Percentiles rank a stretch among this genome's conserved stretches.
phyloP scores from a whole-genome alignment of 2,888 invertebrate species.

The Saturnia pavonia region DNA sequence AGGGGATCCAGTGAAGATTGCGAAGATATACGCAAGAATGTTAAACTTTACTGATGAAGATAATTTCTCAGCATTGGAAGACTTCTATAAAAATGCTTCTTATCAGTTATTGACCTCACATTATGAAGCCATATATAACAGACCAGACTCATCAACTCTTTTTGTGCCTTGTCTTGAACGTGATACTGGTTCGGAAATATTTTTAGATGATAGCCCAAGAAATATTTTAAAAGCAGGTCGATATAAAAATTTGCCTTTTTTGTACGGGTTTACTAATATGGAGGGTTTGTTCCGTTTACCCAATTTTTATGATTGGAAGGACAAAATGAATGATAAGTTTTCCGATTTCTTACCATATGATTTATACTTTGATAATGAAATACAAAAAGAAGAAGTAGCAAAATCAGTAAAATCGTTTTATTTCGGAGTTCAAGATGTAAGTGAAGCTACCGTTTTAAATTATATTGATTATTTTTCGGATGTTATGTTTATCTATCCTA shows the following conservation, averaged over 20 bases:
- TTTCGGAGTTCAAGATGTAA: slow-evolving; percentile 43
- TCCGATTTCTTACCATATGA: slow-evolving; percentile 48
- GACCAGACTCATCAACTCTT: slow-evolving; percentile 14
- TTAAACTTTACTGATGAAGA: slow-evolving; percentile 38
- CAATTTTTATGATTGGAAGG: slow-evolving; percentile 35
- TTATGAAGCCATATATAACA: slow-evolving; percentile 1
- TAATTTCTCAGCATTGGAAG: slow-evolving; percentile 41
- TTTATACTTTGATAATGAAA: slow-evolving; percentile 41
- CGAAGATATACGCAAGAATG: slow-evolving; percentile 40
- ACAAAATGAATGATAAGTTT: slow-evolving; percentile 45
- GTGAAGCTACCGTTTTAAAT: slow-evolving; percentile 28
- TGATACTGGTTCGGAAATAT: slow-evolving; percentile 32
- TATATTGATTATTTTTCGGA: slow-evolving; percentile 56
- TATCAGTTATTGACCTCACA: slow-evolving; percentile 24
- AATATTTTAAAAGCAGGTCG: slow-evolving; percentile 33
- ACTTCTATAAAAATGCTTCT: slow-evolving; percentile 45
- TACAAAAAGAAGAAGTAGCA: slow-evolving; percentile 38
- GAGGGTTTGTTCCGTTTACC: slow-evolving; percentile 41
- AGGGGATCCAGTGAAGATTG: slow-evolving; percentile 43
- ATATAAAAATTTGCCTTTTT: slow-evolving; percentile 32
- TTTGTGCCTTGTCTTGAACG: slow-evolving; percentile 41
- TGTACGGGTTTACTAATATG: slow-evolving; percentile 46
- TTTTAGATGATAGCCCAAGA: slow-evolving; percentile 36
- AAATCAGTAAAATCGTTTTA: slow-evolving; percentile 45
- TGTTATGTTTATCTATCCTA: slow-evolving; percentile 46